phyloP scores from a whole-genome alignment of 2,113 vertebrate species.

The Trogon surrucura region DNA sequence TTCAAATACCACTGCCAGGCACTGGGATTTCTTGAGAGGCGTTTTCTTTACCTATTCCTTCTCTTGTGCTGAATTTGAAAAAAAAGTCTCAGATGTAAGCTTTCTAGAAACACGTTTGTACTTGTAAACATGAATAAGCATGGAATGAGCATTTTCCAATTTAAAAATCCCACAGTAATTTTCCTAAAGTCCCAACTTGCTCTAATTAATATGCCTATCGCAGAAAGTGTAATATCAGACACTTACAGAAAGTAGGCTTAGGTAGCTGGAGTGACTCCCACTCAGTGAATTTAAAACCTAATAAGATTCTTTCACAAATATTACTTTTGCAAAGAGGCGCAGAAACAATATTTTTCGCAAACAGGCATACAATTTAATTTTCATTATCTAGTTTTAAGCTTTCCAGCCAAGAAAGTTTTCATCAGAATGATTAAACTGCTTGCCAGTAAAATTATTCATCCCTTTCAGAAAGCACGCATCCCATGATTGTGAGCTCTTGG shows the following conservation, averaged over 20 bases:
- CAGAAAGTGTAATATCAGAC: background rate
- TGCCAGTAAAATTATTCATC: background rate
- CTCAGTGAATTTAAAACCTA: background rate
- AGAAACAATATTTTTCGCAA: background rate
- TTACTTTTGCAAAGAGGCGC: background rate
- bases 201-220: background rate
- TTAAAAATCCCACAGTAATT: background rate
- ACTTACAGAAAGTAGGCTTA: background rate
- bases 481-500: background rate
- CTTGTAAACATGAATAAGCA: background rate
- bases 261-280: background rate
- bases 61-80: background rate
- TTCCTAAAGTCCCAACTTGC: background rate
- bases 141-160: background rate
- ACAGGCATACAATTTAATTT: background rate
- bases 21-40: background rate
- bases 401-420: background rate
- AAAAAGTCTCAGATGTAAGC: background rate
- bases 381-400: background rate
- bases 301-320: background rate
- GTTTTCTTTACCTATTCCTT: background rate
- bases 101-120: background rate
- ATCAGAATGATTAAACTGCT: background rate
- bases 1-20: background rate
- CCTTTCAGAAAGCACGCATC: background rate